Conservation (phyloP, 2,888 invertebrate genomes). For the Cyrtodaria siliqua region DNA sequence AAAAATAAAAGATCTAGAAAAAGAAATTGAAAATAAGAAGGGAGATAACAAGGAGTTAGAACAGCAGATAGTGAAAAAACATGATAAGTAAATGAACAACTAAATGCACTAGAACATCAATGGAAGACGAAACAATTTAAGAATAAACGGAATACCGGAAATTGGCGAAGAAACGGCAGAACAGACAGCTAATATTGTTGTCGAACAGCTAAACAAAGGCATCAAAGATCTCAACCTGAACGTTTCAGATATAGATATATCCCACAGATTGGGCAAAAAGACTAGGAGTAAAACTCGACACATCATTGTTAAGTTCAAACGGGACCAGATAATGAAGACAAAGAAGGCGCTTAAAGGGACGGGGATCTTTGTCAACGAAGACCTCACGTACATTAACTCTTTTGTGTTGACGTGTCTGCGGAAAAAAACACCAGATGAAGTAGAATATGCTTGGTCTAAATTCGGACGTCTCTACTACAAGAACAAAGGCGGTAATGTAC, state of each 20-base stretch:
- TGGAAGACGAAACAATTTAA: conserved; percentile 5
- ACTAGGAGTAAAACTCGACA: background rate
- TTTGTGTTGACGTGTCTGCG: background rate
- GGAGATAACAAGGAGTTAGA: background rate
- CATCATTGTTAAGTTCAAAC: conserved; percentile 5
- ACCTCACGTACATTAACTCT: background rate
- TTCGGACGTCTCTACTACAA: background rate
- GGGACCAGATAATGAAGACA: background rate
- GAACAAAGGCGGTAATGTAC: background rate
- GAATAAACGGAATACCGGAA: background rate
- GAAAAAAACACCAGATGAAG: background rate
- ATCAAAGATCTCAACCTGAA: conserved; percentile 1
- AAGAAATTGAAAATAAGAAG: background rate
- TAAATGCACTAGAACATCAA: conserved; percentile 1
- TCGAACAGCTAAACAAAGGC: background rate
- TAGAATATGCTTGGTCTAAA: conserved; percentile 4
- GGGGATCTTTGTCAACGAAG: conserved; percentile 1
- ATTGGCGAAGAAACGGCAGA: conserved; percentile 5
- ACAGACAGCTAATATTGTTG: background rate
- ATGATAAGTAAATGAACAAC: background rate
- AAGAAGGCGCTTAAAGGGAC: background rate
- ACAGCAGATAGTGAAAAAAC: background rate
- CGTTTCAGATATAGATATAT: conserved; percentile 1
- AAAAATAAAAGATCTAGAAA: background rate
- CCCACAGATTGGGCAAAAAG: conserved; percentile 8